These are phyloP conservation scores for Pyrocephalus nanus DNA, from an alignment of 2,797 vertebrate species.

Conservation along the genomic window DNA sequence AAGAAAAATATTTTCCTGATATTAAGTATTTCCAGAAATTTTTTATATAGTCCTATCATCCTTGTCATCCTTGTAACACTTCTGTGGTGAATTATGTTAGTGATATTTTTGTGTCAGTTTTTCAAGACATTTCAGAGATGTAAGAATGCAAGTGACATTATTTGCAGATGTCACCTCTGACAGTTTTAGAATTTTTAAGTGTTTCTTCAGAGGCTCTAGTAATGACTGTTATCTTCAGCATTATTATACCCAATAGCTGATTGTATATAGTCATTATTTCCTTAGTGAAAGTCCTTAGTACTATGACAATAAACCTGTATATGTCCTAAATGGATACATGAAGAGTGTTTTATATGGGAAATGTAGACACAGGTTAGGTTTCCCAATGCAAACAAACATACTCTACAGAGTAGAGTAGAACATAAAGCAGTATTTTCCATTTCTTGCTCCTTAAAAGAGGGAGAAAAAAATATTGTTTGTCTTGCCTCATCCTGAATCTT, in stretches of 20 bases:
- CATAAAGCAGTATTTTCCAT: neutral
- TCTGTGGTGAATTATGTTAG: neutral
- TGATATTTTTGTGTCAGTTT: neutral
- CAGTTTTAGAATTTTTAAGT: neutral
- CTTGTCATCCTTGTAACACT: neutral
- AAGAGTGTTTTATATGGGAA: neutral
- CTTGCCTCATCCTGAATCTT: neutral
- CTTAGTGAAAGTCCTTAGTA: neutral
- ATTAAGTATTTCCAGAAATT: neutral
- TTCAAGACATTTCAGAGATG: conserved; percentile 22
- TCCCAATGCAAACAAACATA: neutral
- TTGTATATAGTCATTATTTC: neutral
- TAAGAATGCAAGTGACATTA: neutral
- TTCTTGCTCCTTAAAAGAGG: neutral
- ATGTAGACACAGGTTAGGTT: neutral
- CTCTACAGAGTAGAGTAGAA: neutral
- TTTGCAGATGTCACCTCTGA: conserved; percentile 12
- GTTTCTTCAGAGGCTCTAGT: conserved; percentile 8
- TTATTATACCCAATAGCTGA: neutral
- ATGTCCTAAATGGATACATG: neutral
- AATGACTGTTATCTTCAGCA: neutral
- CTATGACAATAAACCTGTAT: neutral
- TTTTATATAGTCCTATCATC: neutral
- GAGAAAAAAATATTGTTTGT: neutral
- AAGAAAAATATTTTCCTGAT: neutral